phyloP scores from a whole-genome alignment of 2,797 vertebrate genomes.

The Loriculus beryllinus region DNA sequence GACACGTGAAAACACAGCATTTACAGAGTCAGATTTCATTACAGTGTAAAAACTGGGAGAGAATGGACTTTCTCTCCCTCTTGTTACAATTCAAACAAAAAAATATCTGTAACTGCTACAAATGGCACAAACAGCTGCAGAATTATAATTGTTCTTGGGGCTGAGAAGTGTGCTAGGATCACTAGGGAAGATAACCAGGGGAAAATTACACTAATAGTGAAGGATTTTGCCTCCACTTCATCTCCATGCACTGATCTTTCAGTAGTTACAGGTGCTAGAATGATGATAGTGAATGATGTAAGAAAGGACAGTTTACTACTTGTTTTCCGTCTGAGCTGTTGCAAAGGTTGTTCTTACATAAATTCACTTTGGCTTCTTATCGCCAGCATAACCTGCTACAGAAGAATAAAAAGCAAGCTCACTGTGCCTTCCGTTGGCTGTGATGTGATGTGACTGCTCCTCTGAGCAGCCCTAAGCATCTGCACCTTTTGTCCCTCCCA shows the following conservation, averaged over 20 bases:
- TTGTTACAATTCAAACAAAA: background rate
- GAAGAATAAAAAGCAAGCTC: background rate
- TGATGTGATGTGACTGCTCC: background rate
- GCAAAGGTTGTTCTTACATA: constrained; percentile 52
- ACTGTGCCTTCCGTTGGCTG: background rate
- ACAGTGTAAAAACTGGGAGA: background rate
- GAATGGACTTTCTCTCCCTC: background rate
- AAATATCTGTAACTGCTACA: background rate
- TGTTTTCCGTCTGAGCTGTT: constrained; percentile 8
- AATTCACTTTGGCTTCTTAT: constrained; percentile 16
- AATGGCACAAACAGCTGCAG: background rate
- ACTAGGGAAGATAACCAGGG: background rate
- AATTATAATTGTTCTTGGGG: background rate
- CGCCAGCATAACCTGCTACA: background rate
- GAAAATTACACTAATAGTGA: rapidly evolving
- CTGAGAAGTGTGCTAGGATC: rapidly evolving
- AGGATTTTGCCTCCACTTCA: background rate
- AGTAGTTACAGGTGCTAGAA: background rate
- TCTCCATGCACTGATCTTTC: background rate
- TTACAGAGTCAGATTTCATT: background rate
- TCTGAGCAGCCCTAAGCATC: background rate
- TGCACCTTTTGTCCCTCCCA: rapidly evolving
- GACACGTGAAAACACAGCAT: background rate
- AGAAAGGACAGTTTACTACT: background rate
- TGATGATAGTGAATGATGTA: background rate